Base-by-base conservation (phyloP, 2,797 vertebrate species). In the Xenops minutus region DNA sequence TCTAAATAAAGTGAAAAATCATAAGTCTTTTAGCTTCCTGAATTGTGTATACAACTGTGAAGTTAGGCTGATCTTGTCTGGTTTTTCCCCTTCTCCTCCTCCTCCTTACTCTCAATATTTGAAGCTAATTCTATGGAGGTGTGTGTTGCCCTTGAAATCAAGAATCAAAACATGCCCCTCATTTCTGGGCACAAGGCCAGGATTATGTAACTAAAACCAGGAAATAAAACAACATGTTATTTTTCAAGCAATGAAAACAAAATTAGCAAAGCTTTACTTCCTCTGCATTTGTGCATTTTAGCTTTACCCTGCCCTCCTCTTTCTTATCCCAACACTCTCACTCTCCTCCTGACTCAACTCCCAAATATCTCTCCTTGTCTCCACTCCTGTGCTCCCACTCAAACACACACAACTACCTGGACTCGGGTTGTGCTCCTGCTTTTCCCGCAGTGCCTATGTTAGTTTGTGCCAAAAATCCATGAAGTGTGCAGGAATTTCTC, bases 101-200 rank as follows among this genome's bases (percentile, higher is more conserved):
- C 15, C 19, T 77, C 26, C 36, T 61, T 36, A 29, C 32, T 72
- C 58, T 52, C 2, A 2, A 6, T 58, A 76, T 48, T 52, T 71
- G 59, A 73, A 88, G 63, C 16, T 69, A 66, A 67, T 30, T 89
- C 37, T 88, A 59, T 63, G 63, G 55, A 62, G 30, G 67, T 48
- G n/a, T 18, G 15, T 43, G 55, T 22, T 85, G 43, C 32, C 71
- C 82, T 95, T 88, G 71, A 92, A 96, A 89, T 72, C 49, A 88
- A 83, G 75, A 85, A 82, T 29, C 64, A 77, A 93, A 90, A 84
- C 49, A 73, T 3, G 5, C 3, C 37, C 37, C 23, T 79, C 22
- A 36, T 64, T 89, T 85, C 81, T 93, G 49, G 87, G 37, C 87
- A 75, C n/a, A 29, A 48, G 55, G 78, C 46, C 39, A 64, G 43